These are phyloP conservation scores for Drosophila bunnanda DNA, from an alignment of 2,888 invertebrate genomes.

Conservation along the genomic window DNA sequence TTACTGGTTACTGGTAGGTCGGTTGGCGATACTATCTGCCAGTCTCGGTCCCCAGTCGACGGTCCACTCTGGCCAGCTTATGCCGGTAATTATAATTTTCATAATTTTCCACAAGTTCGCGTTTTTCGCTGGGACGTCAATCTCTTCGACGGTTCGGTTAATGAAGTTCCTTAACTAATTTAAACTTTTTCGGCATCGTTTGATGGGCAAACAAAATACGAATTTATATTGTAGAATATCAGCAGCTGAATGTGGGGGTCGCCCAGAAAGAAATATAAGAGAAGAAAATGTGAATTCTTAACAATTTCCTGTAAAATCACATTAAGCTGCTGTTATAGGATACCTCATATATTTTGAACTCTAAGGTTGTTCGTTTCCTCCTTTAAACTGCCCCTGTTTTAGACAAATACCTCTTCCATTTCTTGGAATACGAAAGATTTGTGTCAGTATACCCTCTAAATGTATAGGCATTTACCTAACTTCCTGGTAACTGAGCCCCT, in stretches of 20 bases:
- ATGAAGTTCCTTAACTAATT: slow-evolving; percentile 72
- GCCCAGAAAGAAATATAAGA: neutral
- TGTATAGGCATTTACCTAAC: neutral
- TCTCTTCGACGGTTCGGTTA: slow-evolving; percentile 46
- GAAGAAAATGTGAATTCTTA: slow-evolving; percentile 15
- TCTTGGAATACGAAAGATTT: neutral
- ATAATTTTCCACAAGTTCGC: slow-evolving; percentile 57
- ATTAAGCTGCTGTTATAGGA: neutral
- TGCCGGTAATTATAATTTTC: slow-evolving; percentile 70
- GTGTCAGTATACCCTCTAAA: neutral
- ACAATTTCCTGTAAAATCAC: slow-evolving; percentile 14
- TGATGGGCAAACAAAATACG: slow-evolving; percentile 39
- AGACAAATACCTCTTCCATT: neutral
- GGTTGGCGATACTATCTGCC: slow-evolving; percentile 13
- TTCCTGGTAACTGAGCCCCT: neutral
- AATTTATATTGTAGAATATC: slow-evolving; percentile 33
- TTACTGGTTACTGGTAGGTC: neutral
- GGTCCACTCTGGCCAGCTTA: slow-evolving; percentile 43
- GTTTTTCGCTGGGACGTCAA: slow-evolving; percentile 42
- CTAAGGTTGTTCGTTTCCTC: no score
- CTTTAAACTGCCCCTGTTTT: no score
- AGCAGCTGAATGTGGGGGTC: slow-evolving; percentile 40
- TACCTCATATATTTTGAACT: no score
- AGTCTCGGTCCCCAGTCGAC: slow-evolving; percentile 22
- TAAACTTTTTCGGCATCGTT: slow-evolving; percentile 63